Percentiles rank a stretch among this genome's conserved stretches.
phyloP scores from a whole-genome alignment of 2,113 vertebrate species.

The Brachyhypopomus occidentalis region DNA sequence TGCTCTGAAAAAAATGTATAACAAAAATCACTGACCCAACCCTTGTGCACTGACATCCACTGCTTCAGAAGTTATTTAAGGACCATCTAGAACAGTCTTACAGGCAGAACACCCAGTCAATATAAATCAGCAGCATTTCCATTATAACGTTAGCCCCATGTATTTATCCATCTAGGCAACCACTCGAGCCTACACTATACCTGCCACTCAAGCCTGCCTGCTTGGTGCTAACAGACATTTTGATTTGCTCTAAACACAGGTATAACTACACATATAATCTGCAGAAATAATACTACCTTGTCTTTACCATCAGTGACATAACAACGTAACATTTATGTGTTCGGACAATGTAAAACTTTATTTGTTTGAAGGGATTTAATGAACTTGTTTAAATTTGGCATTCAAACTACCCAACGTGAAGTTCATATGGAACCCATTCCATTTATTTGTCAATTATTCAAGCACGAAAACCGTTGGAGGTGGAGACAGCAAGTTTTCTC shows the following conservation, averaged over 20 bases:
- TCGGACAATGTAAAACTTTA: background rate
- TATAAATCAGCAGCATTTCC: too few relatives aligned
- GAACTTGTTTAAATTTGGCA: background rate
- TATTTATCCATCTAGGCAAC: too few relatives aligned
- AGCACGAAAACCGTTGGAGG: background rate
- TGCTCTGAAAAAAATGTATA: too few relatives aligned
- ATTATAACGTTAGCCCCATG: too few relatives aligned
- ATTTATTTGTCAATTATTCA: slow-evolving; percentile 4
- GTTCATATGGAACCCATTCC: background rate
- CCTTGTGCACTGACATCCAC: too few relatives aligned
- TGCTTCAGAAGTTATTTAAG: too few relatives aligned
- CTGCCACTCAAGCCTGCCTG: background rate
- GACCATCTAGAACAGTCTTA: too few relatives aligned
- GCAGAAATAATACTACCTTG: background rate
- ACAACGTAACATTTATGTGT: background rate
- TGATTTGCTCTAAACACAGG: background rate
- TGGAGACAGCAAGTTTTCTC: background rate
- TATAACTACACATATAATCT: background rate
- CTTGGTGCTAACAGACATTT: background rate
- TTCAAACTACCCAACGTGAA: background rate
- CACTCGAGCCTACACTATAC: too few relatives aligned
- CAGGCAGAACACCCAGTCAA: too few relatives aligned
- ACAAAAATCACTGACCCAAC: too few relatives aligned
- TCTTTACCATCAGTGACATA: background rate
- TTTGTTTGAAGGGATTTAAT: background rate